A percentile compares a stretch with the other conserved stretches of the same genome.
phyloP scores from a whole-genome alignment of 2,888 invertebrate species.

The Drosophila atroscutellata region DNA sequence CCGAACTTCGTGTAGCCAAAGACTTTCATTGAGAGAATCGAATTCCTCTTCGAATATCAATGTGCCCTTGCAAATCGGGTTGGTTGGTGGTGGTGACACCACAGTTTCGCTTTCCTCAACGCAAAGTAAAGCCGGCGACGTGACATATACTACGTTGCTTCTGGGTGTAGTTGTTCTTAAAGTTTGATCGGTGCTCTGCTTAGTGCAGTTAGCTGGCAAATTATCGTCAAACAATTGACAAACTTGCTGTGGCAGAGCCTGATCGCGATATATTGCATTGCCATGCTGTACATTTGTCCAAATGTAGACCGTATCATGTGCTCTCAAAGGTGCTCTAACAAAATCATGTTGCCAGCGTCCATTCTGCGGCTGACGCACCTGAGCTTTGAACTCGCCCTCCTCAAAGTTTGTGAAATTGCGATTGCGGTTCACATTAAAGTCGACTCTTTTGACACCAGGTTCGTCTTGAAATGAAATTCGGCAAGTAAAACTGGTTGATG shows the following conservation, averaged over 20 bases:
- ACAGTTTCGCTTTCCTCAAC: conserved; percentile 30
- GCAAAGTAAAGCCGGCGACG: conserved; percentile 7
- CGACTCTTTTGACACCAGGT: conserved; percentile 86
- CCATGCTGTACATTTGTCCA: conserved; percentile 87
- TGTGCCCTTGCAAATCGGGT: conserved; percentile 85
- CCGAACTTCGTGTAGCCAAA: conserved; percentile 87
- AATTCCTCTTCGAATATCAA: conserved; percentile 89
- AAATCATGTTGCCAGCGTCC: conserved; percentile 87
- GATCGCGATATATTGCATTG: conserved; percentile 84
- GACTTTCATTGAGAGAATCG: conserved; percentile 78
- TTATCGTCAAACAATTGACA: conserved; percentile 47
- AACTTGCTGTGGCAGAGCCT: conserved; percentile 52
- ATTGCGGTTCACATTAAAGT: conserved; percentile 89
- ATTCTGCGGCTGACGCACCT: conserved; percentile 84
- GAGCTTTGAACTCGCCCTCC: conserved; percentile 86
- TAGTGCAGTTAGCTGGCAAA: conserved; percentile 45
- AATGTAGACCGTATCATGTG: conserved; percentile 87
- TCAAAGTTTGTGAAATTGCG: conserved; percentile 85
- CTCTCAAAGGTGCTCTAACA: conserved; percentile 84
- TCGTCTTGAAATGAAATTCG: conserved; percentile 83
- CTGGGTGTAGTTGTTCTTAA: conserved; percentile 16
- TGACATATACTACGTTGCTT: background rate
- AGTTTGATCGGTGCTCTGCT: background rate
- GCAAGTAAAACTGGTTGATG: background rate
- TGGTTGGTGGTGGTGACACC: conserved; percentile 42